Percentiles rank a stretch among this genome's conserved stretches.
Evolutionary conservation across 2,797 vertebrate genomes (phyloP).

Genomic region (Acipenser transmontanus): DNA sequence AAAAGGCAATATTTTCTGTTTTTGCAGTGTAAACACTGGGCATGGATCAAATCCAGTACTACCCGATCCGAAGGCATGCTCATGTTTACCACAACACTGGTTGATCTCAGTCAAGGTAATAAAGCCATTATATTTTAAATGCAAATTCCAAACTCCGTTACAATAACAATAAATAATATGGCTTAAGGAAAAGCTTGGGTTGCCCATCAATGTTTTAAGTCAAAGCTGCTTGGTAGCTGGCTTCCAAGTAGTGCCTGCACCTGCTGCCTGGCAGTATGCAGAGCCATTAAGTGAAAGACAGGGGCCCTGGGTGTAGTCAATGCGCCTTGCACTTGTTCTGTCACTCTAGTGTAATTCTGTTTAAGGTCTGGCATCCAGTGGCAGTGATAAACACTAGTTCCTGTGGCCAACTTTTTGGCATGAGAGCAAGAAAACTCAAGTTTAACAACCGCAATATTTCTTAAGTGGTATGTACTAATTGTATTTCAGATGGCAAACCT

Average conservation of each 20-base stretch:
- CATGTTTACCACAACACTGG: conserved; percentile 3
- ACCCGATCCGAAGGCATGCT: no score
- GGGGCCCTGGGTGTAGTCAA: not conserved
- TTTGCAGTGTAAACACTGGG: no score
- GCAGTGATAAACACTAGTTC: conserved; percentile 1
- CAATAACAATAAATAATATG: no score
- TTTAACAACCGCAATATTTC: not conserved
- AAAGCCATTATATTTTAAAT: conserved; percentile 12
- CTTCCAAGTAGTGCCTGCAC: conserved; percentile 25
- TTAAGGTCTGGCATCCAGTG: not conserved
- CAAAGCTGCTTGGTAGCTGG: not conserved
- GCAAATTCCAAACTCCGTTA: conserved; percentile 5
- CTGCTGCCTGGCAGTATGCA: not conserved
- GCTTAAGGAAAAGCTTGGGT: conserved; percentile 7
- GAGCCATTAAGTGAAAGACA: not conserved
- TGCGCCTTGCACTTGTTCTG: not conserved
- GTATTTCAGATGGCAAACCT: not conserved
- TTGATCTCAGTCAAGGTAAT: conserved; percentile 17
- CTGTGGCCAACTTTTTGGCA: not conserved
- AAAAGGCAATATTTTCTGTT: no score
- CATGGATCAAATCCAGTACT: no score
- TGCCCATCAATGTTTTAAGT: conserved; percentile 2
- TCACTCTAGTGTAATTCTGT: not conserved
- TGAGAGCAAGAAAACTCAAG: not conserved
- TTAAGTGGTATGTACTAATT: not conserved